phyloP scores from a whole-genome alignment of 2,797 vertebrate genomes.

The Crenuchus spilurus region DNA sequence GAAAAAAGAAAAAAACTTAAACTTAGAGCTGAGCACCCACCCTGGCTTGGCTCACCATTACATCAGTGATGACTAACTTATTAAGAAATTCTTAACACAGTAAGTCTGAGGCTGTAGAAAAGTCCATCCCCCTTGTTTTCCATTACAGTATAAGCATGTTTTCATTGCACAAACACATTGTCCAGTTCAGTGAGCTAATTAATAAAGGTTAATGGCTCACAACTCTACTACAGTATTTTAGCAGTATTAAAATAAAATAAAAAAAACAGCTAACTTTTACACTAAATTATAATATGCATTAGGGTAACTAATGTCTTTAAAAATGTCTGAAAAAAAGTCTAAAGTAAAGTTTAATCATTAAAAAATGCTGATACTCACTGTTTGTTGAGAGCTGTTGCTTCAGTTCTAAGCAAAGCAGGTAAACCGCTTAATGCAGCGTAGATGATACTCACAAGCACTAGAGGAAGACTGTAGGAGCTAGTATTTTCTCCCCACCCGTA shows the following conservation, averaged over 20 bases:
- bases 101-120: no score
- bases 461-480: neutral
- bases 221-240: neutral
- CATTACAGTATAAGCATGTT: neutral
- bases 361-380: slow-evolving; percentile 60
- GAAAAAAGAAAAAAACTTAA: no score
- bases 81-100: no score
- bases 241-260: neutral
- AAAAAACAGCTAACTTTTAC: neutral
- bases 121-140: no score
- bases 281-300: neutral
- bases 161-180: neutral
- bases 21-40: no score
- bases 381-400: neutral
- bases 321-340: neutral
- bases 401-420: slow-evolving; percentile 43
- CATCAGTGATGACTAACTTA: no score
- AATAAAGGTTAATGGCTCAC: neutral
- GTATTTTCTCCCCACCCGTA: neutral
- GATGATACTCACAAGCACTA: no score
- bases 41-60: no score
- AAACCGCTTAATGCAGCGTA: slow-evolving; percentile 70
- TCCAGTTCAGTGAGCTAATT: neutral
- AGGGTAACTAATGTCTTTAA: neutral
- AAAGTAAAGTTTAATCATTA: neutral